phyloP scores from a whole-genome alignment of 1,140 invertebrate genomes.

The Drosophila rhopaloa region DNA sequence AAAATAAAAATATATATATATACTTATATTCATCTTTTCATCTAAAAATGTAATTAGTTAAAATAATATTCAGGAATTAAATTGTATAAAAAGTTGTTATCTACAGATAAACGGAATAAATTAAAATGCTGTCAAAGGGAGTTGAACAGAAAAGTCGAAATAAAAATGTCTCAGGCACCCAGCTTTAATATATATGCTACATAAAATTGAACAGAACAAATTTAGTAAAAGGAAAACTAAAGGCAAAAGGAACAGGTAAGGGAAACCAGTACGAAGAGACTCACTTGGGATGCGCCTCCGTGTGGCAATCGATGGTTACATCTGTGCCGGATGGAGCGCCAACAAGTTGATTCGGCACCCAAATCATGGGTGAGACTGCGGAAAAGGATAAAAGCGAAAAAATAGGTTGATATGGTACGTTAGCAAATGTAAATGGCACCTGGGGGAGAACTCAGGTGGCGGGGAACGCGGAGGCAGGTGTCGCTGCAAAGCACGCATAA shows the following conservation, averaged over 20 bases:
- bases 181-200: conserved; percentile 37
- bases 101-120: too few species aligned
- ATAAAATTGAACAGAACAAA: conserved; percentile 13
- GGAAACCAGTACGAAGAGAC: conserved; percentile 22
- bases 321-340: conserved; percentile 94
- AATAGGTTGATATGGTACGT: conserved; percentile 46
- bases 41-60: too few species aligned
- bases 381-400: conserved; percentile 15
- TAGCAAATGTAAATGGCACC: conserved; percentile 67
- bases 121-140: too few species aligned
- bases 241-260: conserved; percentile 1
- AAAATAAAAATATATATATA: too few species aligned
- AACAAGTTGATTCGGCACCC: conserved; percentile 95
- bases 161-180: background rate
- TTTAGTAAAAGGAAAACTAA: conserved; percentile 9
- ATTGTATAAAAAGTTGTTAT: too few species aligned
- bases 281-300: conserved; percentile 93
- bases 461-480: conserved; percentile 27
- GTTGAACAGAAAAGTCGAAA: background rate
- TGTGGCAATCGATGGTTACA: conserved; percentile 96
- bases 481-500: conserved; percentile 75
- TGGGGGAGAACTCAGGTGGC: conserved; percentile 21
- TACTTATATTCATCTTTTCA: too few species aligned
- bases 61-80: too few species aligned
- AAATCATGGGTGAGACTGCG: conserved; percentile 95